These are phyloP conservation scores for Falco peregrinus DNA, from an alignment of 2,797 vertebrate genomes.

Conservation along the genomic window DNA sequence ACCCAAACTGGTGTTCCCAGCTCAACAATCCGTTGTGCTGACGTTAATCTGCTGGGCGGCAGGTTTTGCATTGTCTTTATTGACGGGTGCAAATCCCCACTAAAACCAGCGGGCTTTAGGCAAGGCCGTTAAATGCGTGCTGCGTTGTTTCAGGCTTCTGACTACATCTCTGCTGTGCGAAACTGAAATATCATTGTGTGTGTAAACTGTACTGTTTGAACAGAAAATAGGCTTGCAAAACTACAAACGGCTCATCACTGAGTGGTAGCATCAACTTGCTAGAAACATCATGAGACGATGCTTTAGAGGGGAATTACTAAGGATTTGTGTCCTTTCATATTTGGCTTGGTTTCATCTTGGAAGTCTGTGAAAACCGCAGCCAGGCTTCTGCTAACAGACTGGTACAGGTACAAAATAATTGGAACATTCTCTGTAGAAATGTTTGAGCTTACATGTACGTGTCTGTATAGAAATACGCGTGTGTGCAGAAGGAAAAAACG, in stretches of 20 bases:
- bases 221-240: conserved; percentile 35
- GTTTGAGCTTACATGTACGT: not conserved
- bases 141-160: not conserved
- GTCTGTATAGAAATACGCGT: not conserved
- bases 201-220: not conserved
- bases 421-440: not conserved
- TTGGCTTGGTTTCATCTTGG: not conserved
- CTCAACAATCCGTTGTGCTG: conserved; percentile 28
- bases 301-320: conserved; percentile 5
- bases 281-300: conserved; percentile 20
- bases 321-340: not conserved
- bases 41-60: not conserved
- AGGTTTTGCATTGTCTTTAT: conserved; percentile 44
- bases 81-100: not conserved
- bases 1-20: not conserved
- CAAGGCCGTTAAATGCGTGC: not conserved
- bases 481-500: not conserved
- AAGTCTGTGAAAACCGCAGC: not conserved
- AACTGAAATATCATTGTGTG: conserved; percentile 26
- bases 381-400: not conserved
- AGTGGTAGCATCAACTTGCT: not conserved
- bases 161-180: conserved; percentile 10
- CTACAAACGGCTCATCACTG: not conserved
- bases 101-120: conserved; percentile 46
- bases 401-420: not conserved